phyloP scores from a whole-genome alignment of 2,113 vertebrate species.

The Pimephales promelas region DNA sequence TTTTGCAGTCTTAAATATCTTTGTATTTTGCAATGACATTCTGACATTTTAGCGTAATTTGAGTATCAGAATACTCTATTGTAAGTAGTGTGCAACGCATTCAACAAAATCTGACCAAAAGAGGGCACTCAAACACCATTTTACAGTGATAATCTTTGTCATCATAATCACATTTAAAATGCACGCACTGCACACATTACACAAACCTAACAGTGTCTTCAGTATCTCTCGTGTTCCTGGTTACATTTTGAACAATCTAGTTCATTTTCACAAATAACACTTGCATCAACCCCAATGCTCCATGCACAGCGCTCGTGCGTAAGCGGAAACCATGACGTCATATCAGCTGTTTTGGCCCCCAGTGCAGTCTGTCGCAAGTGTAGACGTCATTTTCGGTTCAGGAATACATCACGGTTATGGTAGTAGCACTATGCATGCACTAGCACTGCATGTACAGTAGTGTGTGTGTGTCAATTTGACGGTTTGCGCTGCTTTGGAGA shows the following conservation, averaged over 20 bases:
- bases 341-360: slow-evolving; percentile 34
- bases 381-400: slow-evolving; percentile 60
- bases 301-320: slow-evolving; percentile 26
- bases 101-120: slow-evolving; percentile 16
- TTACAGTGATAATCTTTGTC: not conserved
- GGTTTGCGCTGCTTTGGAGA: not conserved
- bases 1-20: too few relatives aligned
- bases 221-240: not conserved
- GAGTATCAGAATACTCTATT: not conserved
- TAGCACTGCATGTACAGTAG: not conserved
- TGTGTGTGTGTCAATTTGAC: not conserved
- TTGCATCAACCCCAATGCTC: not conserved
- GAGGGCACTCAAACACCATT: slow-evolving; percentile 31
- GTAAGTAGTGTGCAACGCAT: not conserved
- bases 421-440: slow-evolving; percentile 7
- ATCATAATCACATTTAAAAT: not conserved
- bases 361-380: slow-evolving; percentile 33
- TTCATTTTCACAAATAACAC: not conserved
- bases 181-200: not conserved
- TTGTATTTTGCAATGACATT: not conserved
- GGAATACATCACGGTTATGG: slow-evolving; percentile 22
- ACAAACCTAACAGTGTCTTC: not conserved
- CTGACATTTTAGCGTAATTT: not conserved
- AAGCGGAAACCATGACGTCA: slow-evolving; percentile 53
- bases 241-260: not conserved